phyloP scores from a whole-genome alignment of 1,140 invertebrate genomes.

The Globodera ellingtonae region DNA sequence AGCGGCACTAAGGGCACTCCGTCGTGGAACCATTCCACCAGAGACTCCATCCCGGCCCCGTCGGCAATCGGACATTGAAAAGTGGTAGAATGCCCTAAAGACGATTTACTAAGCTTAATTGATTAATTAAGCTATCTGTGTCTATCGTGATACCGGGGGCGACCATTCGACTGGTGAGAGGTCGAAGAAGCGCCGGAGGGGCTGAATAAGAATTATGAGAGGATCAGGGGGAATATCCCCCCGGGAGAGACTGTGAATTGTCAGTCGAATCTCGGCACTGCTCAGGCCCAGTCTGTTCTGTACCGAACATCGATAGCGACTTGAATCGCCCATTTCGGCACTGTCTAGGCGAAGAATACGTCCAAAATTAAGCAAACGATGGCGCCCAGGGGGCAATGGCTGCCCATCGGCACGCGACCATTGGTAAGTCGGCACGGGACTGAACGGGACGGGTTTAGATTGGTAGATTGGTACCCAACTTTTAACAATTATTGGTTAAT shows the following conservation, averaged over 20 bases:
- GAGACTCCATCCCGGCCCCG: background rate
- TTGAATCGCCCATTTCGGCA: constrained; percentile 39
- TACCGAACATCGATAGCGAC: constrained; percentile 45
- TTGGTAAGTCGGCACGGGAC: constrained; percentile 45
- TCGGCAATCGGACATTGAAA: constrained; percentile 39
- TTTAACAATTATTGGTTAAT: too few relatives aligned
- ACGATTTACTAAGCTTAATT: background rate
- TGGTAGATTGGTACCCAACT: background rate
- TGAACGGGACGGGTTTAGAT: constrained; percentile 27
- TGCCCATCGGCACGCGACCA: constrained; percentile 46
- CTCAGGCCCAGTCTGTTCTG: constrained; percentile 41
- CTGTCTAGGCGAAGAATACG: constrained; percentile 49
- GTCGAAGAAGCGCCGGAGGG: constrained; percentile 40
- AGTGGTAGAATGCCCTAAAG: constrained; percentile 1
- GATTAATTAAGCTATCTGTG: background rate
- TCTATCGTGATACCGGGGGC: constrained; percentile 18
- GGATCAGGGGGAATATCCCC: background rate
- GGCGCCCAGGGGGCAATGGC: constrained; percentile 31
- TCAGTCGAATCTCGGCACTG: constrained; percentile 46
- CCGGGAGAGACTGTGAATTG: constrained; percentile 45
- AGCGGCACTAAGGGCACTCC: constrained; percentile 44
- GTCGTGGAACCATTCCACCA: constrained; percentile 50
- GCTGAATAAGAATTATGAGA: constrained; percentile 35
- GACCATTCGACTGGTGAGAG: constrained; percentile 38
- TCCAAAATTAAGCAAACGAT: constrained; percentile 49